Evolutionary conservation across 2,888 invertebrate species (phyloP).

Genomic region (Gastracanthus pulcherrimus): DNA sequence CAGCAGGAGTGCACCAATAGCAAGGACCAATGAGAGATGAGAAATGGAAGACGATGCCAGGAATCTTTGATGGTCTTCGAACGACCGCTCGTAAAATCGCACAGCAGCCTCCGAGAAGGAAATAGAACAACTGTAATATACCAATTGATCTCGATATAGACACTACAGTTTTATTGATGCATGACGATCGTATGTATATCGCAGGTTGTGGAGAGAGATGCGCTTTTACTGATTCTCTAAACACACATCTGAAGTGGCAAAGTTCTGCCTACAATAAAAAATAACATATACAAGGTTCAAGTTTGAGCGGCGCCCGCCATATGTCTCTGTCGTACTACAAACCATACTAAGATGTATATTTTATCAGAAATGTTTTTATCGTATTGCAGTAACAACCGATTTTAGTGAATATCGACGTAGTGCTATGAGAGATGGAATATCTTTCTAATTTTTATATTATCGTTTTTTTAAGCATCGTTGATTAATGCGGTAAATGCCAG

Average conservation of each 20-base stretch:
- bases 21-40: constrained; percentile 28
- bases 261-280: too few species aligned
- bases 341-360: not conserved
- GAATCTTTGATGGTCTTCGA: constrained; percentile 42
- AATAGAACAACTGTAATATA: constrained; percentile 49
- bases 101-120: constrained; percentile 26
- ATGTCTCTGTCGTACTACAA: too few species aligned
- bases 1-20: not conserved
- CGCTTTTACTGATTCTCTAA: too few species aligned
- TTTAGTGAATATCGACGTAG: not conserved
- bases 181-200: not conserved
- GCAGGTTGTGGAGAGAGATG: not conserved
- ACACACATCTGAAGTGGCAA: too few species aligned
- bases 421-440: not conserved
- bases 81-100: constrained; percentile 46
- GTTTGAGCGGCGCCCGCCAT: not conserved
- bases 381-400: not conserved
- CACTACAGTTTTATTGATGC: constrained; percentile 24
- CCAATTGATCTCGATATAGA: constrained; percentile 46
- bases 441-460: too few species aligned
- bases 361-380: not conserved
- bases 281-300: not conserved
- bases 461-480: too few species aligned
- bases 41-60: constrained; percentile 9
- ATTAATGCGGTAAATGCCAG: too few species aligned